Evolutionary conservation across 2,888 invertebrate species (phyloP).

Genomic region (Amblyteles armatorius): DNA sequence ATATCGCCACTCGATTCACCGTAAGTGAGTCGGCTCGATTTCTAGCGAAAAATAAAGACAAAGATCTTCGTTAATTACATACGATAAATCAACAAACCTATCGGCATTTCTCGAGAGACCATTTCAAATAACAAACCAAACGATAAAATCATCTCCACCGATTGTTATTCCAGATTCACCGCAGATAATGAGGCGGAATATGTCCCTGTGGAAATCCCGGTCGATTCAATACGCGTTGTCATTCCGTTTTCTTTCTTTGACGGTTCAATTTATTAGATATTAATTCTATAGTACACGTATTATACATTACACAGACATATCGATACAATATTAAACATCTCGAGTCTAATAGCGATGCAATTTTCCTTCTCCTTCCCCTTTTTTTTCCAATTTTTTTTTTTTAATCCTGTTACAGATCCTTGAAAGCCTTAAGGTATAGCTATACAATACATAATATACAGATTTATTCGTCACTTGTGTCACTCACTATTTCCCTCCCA

Average conservation of each 20-base stretch:
- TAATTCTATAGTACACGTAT: conserved; percentile 68
- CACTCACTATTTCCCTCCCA: neutral
- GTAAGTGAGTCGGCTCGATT: too few relatives aligned
- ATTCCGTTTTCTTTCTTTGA: conserved; percentile 30
- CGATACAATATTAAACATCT: conserved; percentile 69
- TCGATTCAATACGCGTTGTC: neutral
- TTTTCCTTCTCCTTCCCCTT: neutral
- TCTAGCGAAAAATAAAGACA: too few relatives aligned
- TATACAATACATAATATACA: conserved; percentile 68
- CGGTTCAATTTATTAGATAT: conserved; percentile 51
- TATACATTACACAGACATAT: conserved; percentile 69
- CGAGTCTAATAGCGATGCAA: conserved; percentile 49
- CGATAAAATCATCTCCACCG: neutral
- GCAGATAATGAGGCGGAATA: too few relatives aligned
- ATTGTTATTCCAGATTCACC: neutral
- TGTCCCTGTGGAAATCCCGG: neutral
- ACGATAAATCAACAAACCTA: neutral
- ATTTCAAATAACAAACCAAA: too few relatives aligned
- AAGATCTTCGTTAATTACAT: too few relatives aligned
- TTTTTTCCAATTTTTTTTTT: neutral
- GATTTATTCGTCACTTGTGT: conserved; percentile 33
- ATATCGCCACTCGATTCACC: too few relatives aligned
- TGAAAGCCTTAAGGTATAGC: conserved; percentile 56
- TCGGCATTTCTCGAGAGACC: too few relatives aligned
- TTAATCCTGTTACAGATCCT: conserved; percentile 32